Evolutionary conservation across 2,888 invertebrate species (phyloP).

Genomic region (Acrobasis suavella): DNA sequence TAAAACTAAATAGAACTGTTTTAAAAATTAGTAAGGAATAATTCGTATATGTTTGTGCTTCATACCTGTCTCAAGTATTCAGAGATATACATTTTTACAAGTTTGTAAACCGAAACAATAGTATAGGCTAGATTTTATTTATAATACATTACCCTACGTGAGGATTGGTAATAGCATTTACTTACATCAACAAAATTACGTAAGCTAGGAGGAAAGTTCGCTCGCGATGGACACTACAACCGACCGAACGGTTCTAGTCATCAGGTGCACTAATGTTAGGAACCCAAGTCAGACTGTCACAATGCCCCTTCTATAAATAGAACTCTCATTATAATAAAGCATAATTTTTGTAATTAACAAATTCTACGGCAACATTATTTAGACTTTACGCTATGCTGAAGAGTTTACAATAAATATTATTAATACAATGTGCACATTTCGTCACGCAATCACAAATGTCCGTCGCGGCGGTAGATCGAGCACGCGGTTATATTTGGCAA

Average conservation of each 20-base stretch:
- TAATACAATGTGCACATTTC: slow-evolving; percentile 74
- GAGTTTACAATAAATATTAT: slow-evolving; percentile 64
- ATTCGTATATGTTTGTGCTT: slow-evolving; percentile 76
- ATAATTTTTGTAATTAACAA: slow-evolving; percentile 73
- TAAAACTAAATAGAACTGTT: slow-evolving; percentile 51
- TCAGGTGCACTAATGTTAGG: slow-evolving; percentile 46
- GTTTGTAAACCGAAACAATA: slow-evolving; percentile 61
- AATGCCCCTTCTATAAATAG: slow-evolving; percentile 66
- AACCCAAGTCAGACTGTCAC: slow-evolving; percentile 51
- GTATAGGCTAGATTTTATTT: slow-evolving; percentile 68
- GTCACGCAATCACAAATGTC: slow-evolving; percentile 41
- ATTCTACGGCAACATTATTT: slow-evolving; percentile 72
- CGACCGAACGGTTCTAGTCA: slow-evolving; percentile 34
- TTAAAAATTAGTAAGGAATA: slow-evolving; percentile 56
- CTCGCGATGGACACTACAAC: slow-evolving; percentile 44
- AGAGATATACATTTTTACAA: slow-evolving; percentile 72
- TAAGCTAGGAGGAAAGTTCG: slow-evolving; percentile 59
- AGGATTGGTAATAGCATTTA: slow-evolving; percentile 64
- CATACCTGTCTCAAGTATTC: slow-evolving; percentile 60
- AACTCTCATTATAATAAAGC: slow-evolving; percentile 73
- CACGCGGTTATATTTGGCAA: slow-evolving; percentile 67
- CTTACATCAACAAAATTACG: slow-evolving; percentile 62
- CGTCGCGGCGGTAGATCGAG: slow-evolving; percentile 56
- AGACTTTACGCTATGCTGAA: slow-evolving; percentile 70
- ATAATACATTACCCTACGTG: slow-evolving; percentile 70